Evolutionary conservation across 1,140 invertebrate genomes (phyloP).

Genomic region (Homalodisca vitripennis): DNA sequence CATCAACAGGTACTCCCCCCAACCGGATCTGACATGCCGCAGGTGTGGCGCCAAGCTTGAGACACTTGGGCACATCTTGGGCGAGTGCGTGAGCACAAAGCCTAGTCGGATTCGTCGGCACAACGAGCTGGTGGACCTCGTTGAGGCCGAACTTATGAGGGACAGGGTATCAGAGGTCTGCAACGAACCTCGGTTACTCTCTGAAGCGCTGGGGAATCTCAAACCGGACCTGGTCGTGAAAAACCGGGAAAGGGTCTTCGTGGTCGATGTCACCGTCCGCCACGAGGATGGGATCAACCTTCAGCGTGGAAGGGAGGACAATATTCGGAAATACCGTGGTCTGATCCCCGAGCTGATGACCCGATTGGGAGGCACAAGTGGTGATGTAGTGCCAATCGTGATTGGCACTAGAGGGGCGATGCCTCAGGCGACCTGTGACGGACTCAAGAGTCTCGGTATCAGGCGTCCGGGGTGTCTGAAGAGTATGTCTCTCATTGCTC

Average conservation of each 20-base stretch:
- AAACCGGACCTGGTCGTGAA: background rate
- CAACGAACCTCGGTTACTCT: background rate
- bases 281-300: constrained; percentile 14
- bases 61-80: constrained; percentile 37
- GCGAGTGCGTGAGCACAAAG: constrained; percentile 31
- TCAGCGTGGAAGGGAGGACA: background rate
- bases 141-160: constrained; percentile 1
- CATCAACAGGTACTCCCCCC: background rate
- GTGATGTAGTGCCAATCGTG: background rate
- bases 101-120: constrained; percentile 31
- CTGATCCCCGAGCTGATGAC: background rate
- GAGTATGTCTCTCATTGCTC: background rate
- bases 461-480: background rate
- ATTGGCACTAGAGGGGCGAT: no score
- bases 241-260: no score
- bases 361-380: background rate
- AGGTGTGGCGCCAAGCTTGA: constrained; percentile 27
- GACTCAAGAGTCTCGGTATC: background rate
- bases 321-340: constrained; percentile 6
- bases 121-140: constrained; percentile 31
- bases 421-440: no score
- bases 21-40: constrained; percentile 15
- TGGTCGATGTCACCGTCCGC: constrained; percentile 6
- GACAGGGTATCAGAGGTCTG: background rate
- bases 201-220: background rate